Percentiles rank a stretch among this genome's conserved stretches.
These are phyloP conservation scores for Dascillus cervinus DNA, from an alignment of 2,888 invertebrate species.

Conservation along the genomic window DNA sequence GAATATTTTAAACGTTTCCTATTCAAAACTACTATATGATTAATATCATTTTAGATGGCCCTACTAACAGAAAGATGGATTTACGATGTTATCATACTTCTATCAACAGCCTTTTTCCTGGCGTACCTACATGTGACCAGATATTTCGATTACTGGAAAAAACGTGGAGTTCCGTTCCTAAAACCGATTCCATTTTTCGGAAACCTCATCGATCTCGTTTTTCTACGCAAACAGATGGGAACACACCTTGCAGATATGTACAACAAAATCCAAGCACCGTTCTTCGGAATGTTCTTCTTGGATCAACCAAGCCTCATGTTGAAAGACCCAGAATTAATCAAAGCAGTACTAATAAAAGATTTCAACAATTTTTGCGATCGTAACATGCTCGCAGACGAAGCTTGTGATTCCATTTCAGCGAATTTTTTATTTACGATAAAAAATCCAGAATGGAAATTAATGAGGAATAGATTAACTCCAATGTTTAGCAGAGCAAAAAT, in stretches of 20 bases:
- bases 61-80: no score
- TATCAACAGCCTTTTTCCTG: no score
- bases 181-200: conserved; percentile 33
- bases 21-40: no score
- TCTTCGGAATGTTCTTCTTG: conserved; percentile 41
- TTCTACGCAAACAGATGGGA: conserved; percentile 26
- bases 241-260: conserved; percentile 27
- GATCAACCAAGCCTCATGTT: conserved; percentile 41
- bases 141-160: conserved; percentile 35
- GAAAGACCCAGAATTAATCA: conserved; percentile 40
- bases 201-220: conserved; percentile 31
- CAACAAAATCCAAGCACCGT: conserved; percentile 23
- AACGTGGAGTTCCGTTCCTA: conserved; percentile 30
- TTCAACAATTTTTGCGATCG: conserved; percentile 42
- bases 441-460: conserved; percentile 44
- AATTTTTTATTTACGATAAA: conserved; percentile 39
- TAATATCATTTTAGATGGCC: no score
- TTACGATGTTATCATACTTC: no score
- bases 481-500: conserved; percentile 47
- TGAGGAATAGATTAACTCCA: conserved; percentile 44
- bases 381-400: conserved; percentile 38
- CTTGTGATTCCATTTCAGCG: conserved; percentile 37
- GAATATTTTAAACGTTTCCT: no score
- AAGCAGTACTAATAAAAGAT: conserved; percentile 39
- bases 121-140: conserved; percentile 18